These are phyloP conservation scores for Parthenolecanium corni DNA, from an alignment of 2,888 invertebrate species.

Conservation along the genomic window DNA sequence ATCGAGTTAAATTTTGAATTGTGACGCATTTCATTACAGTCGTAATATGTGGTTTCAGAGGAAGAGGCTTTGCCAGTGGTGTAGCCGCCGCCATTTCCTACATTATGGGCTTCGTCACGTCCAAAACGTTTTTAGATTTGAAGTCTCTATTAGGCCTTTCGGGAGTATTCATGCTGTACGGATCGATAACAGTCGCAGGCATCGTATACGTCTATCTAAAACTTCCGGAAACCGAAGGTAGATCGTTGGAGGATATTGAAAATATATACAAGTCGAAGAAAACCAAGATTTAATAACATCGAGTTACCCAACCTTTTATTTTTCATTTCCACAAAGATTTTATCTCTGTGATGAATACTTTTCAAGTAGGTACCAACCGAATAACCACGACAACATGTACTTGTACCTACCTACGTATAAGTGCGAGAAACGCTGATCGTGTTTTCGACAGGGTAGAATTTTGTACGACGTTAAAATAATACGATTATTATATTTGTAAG, in stretches of 20 bases:
- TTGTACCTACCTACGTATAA: too few species aligned
- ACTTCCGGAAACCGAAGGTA: constrained; percentile 48
- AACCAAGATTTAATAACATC: not conserved
- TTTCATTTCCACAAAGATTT: too few species aligned
- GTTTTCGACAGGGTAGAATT: too few species aligned
- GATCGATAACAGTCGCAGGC: constrained; percentile 42
- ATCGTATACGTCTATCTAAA: constrained; percentile 44
- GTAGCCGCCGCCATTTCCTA: constrained; percentile 46
- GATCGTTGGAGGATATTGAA: constrained; percentile 44
- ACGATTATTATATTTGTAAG: too few species aligned
- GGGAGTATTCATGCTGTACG: constrained; percentile 45
- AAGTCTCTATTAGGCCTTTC: constrained; percentile 41
- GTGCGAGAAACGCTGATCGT: too few species aligned
- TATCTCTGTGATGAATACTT: too few species aligned
- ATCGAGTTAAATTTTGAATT: not conserved
- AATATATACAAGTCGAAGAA: constrained; percentile 38
- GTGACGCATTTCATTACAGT: not conserved
- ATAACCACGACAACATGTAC: too few species aligned
- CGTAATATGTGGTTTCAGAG: constrained; percentile 39
- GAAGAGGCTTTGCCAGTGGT: constrained; percentile 46
- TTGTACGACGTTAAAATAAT: too few species aligned
- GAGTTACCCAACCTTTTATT: too few species aligned
- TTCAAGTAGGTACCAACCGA: too few species aligned
- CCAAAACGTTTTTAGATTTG: constrained; percentile 46
- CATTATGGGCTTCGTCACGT: constrained; percentile 43